Evolutionary conservation across 2,888 invertebrate genomes (phyloP).

Genomic region (Euplagia quadripunctaria): DNA sequence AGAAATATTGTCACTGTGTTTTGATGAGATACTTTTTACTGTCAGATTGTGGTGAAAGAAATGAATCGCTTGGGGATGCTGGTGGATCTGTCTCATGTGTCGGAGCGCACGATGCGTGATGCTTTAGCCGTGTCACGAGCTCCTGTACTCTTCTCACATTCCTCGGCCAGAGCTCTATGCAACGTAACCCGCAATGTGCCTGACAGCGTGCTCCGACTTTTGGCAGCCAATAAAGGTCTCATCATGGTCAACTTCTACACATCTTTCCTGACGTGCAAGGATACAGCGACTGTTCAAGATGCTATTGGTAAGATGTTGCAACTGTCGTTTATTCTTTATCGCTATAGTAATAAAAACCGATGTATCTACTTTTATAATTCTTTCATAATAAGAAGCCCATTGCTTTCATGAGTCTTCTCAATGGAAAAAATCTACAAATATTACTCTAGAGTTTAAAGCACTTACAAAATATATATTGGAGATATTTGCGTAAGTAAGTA

Average conservation of each 20-base stretch:
- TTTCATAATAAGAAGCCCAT: no score
- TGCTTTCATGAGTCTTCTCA: no score
- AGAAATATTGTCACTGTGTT: not conserved
- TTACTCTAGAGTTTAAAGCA: no score
- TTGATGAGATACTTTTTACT: not conserved
- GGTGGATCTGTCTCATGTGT: slow-evolving; percentile 94
- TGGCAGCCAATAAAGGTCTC: slow-evolving; percentile 93
- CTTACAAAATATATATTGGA: no score
- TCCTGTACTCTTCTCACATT: slow-evolving; percentile 95
- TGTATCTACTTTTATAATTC: not conserved
- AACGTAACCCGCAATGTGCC: slow-evolving; percentile 94
- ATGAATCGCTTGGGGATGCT: slow-evolving; percentile 97
- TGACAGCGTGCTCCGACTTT: slow-evolving; percentile 90
- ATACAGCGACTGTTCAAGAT: slow-evolving; percentile 92
- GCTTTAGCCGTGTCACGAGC: slow-evolving; percentile 92
- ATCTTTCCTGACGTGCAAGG: slow-evolving; percentile 91
- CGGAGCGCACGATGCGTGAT: slow-evolving; percentile 93
- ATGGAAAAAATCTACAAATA: no score
- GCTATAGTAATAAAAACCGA: not conserved
- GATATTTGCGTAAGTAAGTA: no score
- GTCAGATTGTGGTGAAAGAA: slow-evolving; percentile 92
- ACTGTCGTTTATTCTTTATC: not conserved
- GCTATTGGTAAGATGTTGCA: slow-evolving; percentile 89
- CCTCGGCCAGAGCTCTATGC: slow-evolving; percentile 93
- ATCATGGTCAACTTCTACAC: slow-evolving; percentile 96